Evolutionary conservation across 2,797 vertebrate species (phyloP).

Genomic region (Scolopax bukidnonensis): DNA sequence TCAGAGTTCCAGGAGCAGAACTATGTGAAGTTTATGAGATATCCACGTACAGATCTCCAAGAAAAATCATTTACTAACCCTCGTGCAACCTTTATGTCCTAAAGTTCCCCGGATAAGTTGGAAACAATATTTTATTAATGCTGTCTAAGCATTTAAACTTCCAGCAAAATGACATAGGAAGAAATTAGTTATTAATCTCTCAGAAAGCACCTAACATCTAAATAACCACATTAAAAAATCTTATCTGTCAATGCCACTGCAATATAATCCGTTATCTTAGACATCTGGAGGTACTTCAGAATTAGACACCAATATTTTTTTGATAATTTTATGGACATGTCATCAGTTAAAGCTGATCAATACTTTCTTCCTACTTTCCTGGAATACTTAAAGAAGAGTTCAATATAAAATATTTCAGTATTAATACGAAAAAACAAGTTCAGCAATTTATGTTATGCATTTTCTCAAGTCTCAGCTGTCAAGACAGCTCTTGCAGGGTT

Average conservation of each 20-base stretch:
- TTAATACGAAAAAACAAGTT: not conserved
- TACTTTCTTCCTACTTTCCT: not conserved
- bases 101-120: not conserved
- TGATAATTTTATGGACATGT: not conserved
- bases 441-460: not conserved
- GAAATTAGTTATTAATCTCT: not conserved
- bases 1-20: not conserved
- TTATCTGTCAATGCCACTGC: not conserved
- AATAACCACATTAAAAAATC: not conserved
- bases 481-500: not conserved
- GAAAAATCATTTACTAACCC: not conserved
- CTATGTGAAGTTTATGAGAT: not conserved
- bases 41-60: not conserved
- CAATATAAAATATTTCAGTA: not conserved
- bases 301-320: slow-evolving; percentile 13
- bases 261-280: not conserved
- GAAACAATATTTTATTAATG: not conserved
- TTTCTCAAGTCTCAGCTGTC: not conserved
- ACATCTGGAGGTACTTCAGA: not conserved
- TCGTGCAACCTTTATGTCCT: not conserved
- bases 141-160: not conserved
- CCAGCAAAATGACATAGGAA: not conserved
- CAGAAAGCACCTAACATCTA: not conserved
- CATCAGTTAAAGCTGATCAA: slow-evolving; percentile 24
- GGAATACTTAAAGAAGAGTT: not conserved